Percentiles rank a stretch among this genome's conserved stretches.
phyloP scores from a whole-genome alignment of 2,113 vertebrate genomes.

The Eurystomus gularis region DNA sequence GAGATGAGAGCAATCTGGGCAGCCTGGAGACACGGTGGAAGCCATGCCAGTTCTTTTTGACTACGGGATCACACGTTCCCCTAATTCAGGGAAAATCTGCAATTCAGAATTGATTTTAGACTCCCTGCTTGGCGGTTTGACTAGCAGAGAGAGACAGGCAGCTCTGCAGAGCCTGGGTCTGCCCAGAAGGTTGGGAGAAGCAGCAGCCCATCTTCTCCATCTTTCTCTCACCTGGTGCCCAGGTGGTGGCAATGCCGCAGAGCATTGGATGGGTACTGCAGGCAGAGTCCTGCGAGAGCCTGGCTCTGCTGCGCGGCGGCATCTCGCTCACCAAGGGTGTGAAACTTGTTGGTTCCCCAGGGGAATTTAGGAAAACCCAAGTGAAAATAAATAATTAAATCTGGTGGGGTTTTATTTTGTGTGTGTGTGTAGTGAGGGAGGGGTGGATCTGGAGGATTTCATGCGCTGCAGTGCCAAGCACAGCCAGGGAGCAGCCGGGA shows the following conservation, averaged over 20 bases:
- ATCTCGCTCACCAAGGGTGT: rapidly evolving
- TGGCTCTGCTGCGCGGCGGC: not conserved
- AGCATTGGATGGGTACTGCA: not conserved
- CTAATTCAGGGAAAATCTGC: not conserved
- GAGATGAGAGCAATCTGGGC: not conserved
- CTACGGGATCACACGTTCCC: not conserved
- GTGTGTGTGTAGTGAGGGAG: too few species aligned
- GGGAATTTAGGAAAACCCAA: not conserved
- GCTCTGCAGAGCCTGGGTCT: not conserved
- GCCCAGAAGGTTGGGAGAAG: not conserved
- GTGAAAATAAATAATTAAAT: not conserved
- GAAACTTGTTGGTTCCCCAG: not conserved
- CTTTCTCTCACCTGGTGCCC: not conserved
- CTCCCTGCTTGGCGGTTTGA: not conserved
- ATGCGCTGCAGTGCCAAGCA: not conserved
- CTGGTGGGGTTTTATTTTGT: not conserved
- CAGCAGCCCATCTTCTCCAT: not conserved
- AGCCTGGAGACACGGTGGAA: not conserved
- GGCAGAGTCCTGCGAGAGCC: not conserved
- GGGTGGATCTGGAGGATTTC: not conserved
- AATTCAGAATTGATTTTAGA: not conserved
- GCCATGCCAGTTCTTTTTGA: not conserved
- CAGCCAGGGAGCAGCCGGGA: not conserved
- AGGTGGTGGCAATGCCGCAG: not conserved
- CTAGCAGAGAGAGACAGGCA: not conserved